Percentiles rank a stretch among this genome's conserved stretches.
phyloP scores from a whole-genome alignment of 2,888 invertebrate genomes.

The Metellina segmentata region DNA sequence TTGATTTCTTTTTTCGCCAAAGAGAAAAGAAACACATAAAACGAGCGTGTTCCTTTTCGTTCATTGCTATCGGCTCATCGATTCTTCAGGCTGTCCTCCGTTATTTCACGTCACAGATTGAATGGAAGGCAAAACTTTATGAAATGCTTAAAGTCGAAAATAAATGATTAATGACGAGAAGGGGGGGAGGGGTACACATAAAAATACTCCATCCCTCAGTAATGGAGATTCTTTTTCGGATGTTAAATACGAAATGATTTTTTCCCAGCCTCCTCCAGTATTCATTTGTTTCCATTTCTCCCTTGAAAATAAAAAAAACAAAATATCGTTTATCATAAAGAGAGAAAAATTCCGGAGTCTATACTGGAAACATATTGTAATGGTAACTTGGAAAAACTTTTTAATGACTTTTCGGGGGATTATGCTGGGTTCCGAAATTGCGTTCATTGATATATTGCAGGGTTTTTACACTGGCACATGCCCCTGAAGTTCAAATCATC shows the following conservation, averaged over 20 bases:
- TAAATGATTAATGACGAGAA: constrained; percentile 14
- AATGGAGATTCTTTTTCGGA: constrained; percentile 42
- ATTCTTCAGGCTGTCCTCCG: not conserved
- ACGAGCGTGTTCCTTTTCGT: not conserved
- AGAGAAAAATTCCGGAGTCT: constrained; percentile 8
- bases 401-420: constrained; percentile 45
- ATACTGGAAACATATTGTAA: constrained; percentile 60
- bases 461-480: not conserved
- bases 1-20: not conserved
- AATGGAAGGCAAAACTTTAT: constrained; percentile 34
- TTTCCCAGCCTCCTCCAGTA: not conserved
- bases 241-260: constrained; percentile 30
- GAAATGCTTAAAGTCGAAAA: constrained; percentile 30
- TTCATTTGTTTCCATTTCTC: constrained; percentile 55
- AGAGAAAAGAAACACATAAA: not conserved
- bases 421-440: constrained; percentile 41
- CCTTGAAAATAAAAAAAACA: constrained; percentile 6
- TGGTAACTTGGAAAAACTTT: constrained; percentile 47
- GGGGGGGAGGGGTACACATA: too few relatives aligned
- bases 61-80: not conserved
- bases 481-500: constrained; percentile 22
- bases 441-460: constrained; percentile 41
- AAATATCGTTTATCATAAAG: constrained; percentile 47
- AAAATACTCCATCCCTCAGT: not conserved
- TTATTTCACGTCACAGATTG: constrained; percentile 5